Conservation (phyloP, 2,113 vertebrate genomes). For the Ptilorrhoa leucosticta region DNA sequence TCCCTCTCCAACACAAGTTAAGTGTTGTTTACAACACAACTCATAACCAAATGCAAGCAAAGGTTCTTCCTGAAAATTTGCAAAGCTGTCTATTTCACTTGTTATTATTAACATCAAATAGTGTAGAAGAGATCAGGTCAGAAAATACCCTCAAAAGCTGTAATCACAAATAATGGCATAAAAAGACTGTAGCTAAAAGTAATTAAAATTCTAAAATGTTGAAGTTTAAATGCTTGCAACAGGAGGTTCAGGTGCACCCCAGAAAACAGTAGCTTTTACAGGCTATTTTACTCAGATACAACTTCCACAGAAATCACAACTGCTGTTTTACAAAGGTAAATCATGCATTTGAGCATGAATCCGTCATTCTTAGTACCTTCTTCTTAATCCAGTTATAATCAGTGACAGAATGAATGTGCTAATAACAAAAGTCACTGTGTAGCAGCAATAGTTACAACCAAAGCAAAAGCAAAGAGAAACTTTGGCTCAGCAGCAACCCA, state of each 20-base stretch:
- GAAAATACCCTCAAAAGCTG: not conserved
- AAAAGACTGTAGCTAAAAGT: not conserved
- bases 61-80: not conserved
- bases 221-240: not conserved
- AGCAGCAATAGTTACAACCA: not conserved
- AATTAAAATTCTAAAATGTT: not conserved
- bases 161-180: not conserved
- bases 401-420: not conserved
- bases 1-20: not conserved
- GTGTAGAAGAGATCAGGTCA: not conserved
- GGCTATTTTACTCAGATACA: not conserved
- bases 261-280: not conserved
- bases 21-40: not conserved
- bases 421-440: not conserved
- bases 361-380: not conserved
- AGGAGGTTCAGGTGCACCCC: not conserved
- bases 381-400: not conserved
- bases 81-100: not conserved
- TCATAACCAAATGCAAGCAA: not conserved
- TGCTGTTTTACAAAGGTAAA: not conserved
- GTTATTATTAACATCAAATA: not conserved
- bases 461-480: not conserved
- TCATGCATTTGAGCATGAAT: not conserved
- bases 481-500: not conserved
- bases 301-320: not conserved